A percentile compares a stretch with the other conserved stretches of the same genome.
Conservation (phyloP, 1,140 invertebrate species). For the Carposina sasakii region DNA sequence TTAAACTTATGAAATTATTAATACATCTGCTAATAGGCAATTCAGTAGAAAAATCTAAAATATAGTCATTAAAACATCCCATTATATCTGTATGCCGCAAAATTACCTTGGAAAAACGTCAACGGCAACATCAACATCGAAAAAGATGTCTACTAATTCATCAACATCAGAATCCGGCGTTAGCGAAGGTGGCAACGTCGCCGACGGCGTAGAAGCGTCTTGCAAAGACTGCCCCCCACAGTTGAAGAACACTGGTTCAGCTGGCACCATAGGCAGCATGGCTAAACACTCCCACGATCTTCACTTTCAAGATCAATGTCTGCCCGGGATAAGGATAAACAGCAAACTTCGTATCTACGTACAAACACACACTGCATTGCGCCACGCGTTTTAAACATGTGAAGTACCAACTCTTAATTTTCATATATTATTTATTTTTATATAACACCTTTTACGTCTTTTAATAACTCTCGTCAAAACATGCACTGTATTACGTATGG, state of each 20-base stretch:
- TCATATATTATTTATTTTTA: no score
- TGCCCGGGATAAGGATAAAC: constrained; percentile 40
- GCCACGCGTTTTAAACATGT: constrained; percentile 36
- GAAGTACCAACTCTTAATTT: neutral
- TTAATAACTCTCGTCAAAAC: constrained; percentile 32
- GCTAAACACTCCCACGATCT: constrained; percentile 42
- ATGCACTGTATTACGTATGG: constrained; percentile 63
- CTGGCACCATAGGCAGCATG: constrained; percentile 65
- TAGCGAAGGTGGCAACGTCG: constrained; percentile 50
- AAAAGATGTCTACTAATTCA: constrained; percentile 62
- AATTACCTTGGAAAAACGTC: constrained; percentile 56
- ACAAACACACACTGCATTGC: constrained; percentile 70
- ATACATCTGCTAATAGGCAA: no score
- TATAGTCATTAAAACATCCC: no score
- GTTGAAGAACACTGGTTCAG: constrained; percentile 57
- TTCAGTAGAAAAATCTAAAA: no score
- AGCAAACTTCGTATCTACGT: constrained; percentile 56
- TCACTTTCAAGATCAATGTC: constrained; percentile 42
- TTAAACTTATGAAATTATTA: no score
- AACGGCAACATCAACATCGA: constrained; percentile 61
- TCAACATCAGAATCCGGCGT: constrained; percentile 60
- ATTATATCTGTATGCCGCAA: no score
- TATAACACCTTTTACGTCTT: constrained; percentile 15
- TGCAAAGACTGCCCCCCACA: constrained; percentile 46
- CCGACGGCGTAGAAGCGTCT: constrained; percentile 42